These are phyloP conservation scores for Nerophis lumbriciformis DNA, from an alignment of 2,113 vertebrate genomes.

Conservation along the genomic window DNA sequence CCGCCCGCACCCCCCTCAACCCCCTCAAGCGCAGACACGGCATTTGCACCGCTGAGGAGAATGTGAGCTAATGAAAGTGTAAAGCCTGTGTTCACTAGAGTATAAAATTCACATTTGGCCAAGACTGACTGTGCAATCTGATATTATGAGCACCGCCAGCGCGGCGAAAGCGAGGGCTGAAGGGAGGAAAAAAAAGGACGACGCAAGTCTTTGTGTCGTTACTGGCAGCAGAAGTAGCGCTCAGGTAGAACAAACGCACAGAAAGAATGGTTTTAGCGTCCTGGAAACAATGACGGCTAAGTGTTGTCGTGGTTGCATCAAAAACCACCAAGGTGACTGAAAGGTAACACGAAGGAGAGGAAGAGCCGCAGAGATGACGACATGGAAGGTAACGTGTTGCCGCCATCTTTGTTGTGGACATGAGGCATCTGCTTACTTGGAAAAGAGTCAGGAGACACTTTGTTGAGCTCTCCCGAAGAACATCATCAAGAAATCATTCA, in stretches of 20 bases:
- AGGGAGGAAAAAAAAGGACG: constrained; percentile 36
- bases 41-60: constrained; percentile 75
- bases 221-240: neutral
- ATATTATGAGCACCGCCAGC: constrained; percentile 69
- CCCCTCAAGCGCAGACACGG: constrained; percentile 60
- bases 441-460: no score
- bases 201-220: neutral
- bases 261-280: neutral
- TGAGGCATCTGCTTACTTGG: constrained; percentile 16
- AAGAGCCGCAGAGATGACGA: constrained; percentile 1
- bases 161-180: constrained; percentile 38
- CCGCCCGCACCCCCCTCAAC: neutral
- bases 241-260: neutral
- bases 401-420: constrained; percentile 55
- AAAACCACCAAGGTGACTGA: constrained; percentile 2
- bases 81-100: constrained; percentile 77
- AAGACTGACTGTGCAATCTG: constrained; percentile 73
- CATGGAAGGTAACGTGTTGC: constrained; percentile 54
- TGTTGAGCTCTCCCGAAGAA: no score
- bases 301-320: constrained; percentile 7
- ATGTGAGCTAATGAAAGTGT: constrained; percentile 83
- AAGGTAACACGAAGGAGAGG: constrained; percentile 2
- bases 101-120: constrained; percentile 81
- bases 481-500: no score
- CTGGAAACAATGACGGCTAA: neutral